Evolutionary conservation across 2,113 vertebrate genomes (phyloP).

Genomic region (pig (Sus scrofa)): DNA sequence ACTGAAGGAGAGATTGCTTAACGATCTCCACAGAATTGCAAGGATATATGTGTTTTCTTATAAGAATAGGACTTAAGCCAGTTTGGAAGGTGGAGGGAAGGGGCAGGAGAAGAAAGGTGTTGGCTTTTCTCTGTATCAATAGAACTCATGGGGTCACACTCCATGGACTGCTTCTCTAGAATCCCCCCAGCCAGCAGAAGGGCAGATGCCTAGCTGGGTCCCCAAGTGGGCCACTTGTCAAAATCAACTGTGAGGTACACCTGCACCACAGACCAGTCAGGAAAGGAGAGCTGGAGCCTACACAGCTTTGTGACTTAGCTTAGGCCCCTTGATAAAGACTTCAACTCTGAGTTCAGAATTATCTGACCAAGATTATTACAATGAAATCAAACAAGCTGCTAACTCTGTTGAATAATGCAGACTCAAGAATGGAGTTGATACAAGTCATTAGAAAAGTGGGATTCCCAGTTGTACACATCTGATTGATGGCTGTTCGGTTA

Average conservation of each 20-base stretch:
- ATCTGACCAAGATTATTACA: neutral
- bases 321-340: neutral
- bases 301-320: neutral
- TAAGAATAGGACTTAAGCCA: neutral
- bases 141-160: neutral
- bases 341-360: neutral
- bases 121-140: neutral
- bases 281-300: neutral
- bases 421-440: neutral
- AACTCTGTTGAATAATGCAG: neutral
- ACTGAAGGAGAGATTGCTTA: neutral
- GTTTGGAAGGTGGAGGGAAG: neutral
- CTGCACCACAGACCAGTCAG: neutral
- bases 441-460: neutral
- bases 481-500: neutral
- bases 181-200: neutral
- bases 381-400: neutral
- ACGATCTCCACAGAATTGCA: neutral
- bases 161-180: neutral
- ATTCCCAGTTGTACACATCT: neutral
- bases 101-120: neutral
- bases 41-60: neutral
- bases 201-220: neutral
- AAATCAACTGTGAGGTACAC: neutral
- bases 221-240: neutral